A percentile compares a stretch with the other conserved stretches of the same genome.
Evolutionary conservation across 2,888 invertebrate species (phyloP).

Genomic region (Macrophya annulata): DNA sequence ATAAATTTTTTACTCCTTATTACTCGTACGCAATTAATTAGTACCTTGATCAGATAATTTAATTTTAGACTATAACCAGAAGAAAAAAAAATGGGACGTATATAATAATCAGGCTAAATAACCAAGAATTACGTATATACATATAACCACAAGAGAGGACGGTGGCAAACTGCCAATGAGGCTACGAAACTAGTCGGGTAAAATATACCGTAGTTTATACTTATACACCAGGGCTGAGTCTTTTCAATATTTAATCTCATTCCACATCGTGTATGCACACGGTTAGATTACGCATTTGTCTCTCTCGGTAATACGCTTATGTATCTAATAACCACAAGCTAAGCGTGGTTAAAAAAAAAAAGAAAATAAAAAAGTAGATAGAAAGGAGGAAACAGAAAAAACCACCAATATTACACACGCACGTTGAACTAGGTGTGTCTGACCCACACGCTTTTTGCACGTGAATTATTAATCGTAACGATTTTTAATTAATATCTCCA

Average conservation of each 20-base stretch:
- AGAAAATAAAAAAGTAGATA: background rate
- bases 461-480: background rate
- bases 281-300: constrained; percentile 5
- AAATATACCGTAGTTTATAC: constrained; percentile 7
- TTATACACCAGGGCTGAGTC: background rate
- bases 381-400: too few species aligned
- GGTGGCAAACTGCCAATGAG: constrained; percentile 28
- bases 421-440: too few species aligned
- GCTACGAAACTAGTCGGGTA: constrained; percentile 20
- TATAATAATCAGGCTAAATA: constrained; percentile 8
- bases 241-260: constrained; percentile 39
- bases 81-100: constrained; percentile 27
- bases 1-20: too few species aligned
- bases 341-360: background rate
- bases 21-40: too few species aligned
- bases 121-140: constrained; percentile 47
- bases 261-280: background rate
- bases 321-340: background rate
- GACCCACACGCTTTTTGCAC: background rate
- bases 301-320: background rate
- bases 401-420: too few species aligned
- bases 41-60: background rate
- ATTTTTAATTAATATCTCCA: background rate
- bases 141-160: background rate
- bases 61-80: background rate